phyloP scores from a whole-genome alignment of 2,888 invertebrate species.

The Lasioglossum villosulum region DNA sequence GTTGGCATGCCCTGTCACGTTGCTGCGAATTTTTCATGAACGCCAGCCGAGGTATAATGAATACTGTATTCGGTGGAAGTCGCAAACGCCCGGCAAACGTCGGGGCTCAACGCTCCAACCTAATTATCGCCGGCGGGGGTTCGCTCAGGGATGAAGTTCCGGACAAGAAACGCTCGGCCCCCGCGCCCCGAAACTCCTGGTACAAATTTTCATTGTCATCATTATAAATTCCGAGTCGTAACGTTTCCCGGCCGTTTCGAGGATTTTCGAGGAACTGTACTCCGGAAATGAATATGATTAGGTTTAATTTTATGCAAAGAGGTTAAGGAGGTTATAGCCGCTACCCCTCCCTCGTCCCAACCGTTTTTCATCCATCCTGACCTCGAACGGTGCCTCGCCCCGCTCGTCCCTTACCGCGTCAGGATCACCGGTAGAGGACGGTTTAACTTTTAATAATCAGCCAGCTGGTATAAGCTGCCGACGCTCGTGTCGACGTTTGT shows the following conservation, averaged over 20 bases:
- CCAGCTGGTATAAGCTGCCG: slow-evolving; percentile 31
- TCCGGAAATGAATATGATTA: slow-evolving; percentile 55
- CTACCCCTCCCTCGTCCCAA: not conserved
- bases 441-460: slow-evolving; percentile 62
- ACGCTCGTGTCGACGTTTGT: slow-evolving; percentile 37
- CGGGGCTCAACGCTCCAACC: slow-evolving; percentile 22
- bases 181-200: slow-evolving; percentile 12
- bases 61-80: slow-evolving; percentile 15
- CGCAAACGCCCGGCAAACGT: not conserved
- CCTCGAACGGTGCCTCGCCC: not conserved
- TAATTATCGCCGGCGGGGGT: slow-evolving; percentile 37
- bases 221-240: slow-evolving; percentile 51
- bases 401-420: not conserved
- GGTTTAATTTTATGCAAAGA: slow-evolving; percentile 61
- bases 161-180: not conserved
- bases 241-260: slow-evolving; percentile 37
- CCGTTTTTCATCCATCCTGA: slow-evolving; percentile 6
- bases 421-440: not conserved
- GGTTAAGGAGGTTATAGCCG: slow-evolving; percentile 50
- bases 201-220: slow-evolving; percentile 60
- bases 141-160: slow-evolving; percentile 21
- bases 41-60: not conserved
- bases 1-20: not conserved
- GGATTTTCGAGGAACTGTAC: slow-evolving; percentile 51
- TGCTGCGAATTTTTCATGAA: not conserved